These are phyloP conservation scores for Papilio demoleus DNA, from an alignment of 2,888 invertebrate species.

Conservation along the genomic window DNA sequence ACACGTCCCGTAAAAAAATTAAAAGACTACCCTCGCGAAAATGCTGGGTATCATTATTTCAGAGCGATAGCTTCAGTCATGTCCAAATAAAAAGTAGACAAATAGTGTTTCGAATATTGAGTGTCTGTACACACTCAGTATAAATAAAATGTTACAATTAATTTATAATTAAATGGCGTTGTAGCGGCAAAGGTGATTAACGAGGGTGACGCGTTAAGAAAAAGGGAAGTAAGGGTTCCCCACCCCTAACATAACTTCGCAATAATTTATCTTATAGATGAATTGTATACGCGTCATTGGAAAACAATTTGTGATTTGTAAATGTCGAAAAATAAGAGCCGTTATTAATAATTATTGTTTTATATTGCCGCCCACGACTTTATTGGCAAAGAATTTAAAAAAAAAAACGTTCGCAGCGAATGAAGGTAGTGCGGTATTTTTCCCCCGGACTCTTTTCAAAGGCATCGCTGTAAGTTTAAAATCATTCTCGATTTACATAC, in stretches of 20 bases:
- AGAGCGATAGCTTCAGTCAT: too few species aligned
- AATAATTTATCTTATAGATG: constrained; percentile 37
- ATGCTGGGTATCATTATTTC: too few species aligned
- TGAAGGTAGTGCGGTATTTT: constrained; percentile 31
- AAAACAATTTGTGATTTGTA: constrained; percentile 37
- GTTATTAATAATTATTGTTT: constrained; percentile 32
- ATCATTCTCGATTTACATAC: constrained; percentile 38
- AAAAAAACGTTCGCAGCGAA: constrained; percentile 36
- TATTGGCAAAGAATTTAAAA: too few species aligned
- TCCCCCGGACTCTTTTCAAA: constrained; percentile 30
- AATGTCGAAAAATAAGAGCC: constrained; percentile 27
- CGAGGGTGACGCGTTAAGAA: constrained; percentile 38
- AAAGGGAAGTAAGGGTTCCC: background rate
- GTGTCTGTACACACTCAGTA: constrained; percentile 39
- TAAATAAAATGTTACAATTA: constrained; percentile 54
- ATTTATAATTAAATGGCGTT: constrained; percentile 53
- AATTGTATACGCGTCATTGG: constrained; percentile 35
- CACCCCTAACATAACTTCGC: background rate
- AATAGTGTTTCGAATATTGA: too few species aligned
- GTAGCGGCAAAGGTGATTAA: constrained; percentile 52
- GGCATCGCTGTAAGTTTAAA: constrained; percentile 30
- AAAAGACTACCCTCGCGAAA: too few species aligned
- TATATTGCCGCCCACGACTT: too few species aligned
- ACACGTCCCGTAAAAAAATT: too few species aligned
- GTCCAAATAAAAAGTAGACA: too few species aligned